Evolutionary conservation across 2,113 vertebrate species (phyloP).

Genomic region (Mirounga angustirostris): DNA sequence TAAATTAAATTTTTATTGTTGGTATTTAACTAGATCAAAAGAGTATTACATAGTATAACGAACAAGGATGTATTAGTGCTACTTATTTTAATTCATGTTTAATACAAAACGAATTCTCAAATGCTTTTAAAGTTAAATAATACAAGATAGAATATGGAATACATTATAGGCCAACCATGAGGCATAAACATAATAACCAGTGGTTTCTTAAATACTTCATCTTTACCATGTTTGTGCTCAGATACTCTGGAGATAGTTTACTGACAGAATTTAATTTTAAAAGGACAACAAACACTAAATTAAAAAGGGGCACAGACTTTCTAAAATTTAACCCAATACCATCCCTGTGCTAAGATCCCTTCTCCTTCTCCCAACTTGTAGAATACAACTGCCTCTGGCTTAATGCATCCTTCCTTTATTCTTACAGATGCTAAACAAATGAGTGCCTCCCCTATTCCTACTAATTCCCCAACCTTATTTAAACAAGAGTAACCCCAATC

Average conservation of each 20-base stretch:
- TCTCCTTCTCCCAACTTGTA: not conserved
- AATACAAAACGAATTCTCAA: constrained; percentile 73
- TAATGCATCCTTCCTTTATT: not conserved
- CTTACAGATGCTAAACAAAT: constrained; percentile 36
- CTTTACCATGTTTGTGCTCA: constrained; percentile 58
- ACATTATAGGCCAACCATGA: constrained; percentile 61
- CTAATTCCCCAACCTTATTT: not conserved
- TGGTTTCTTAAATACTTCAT: constrained; percentile 60
- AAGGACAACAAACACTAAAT: constrained; percentile 66
- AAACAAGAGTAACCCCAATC: not conserved
- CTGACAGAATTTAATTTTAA: constrained; percentile 69
- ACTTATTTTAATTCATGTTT: constrained; percentile 72
- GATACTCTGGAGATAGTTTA: constrained; percentile 60
- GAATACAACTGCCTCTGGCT: not conserved
- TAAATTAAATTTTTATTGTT: constrained; percentile 81
- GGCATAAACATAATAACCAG: constrained; percentile 46
- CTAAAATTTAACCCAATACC: constrained; percentile 56
- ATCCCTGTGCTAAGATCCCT: constrained; percentile 42
- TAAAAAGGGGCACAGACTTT: constrained; percentile 18
- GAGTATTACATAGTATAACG: constrained; percentile 69
- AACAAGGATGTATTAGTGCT: constrained; percentile 64
- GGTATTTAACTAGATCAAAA: constrained; percentile 75
- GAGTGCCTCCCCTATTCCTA: not conserved
- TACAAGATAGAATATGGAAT: constrained; percentile 73
- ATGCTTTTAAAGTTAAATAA: constrained; percentile 75